Evolutionary conservation across 2,797 vertebrate species (phyloP).

Genomic region (Tauraco hartlaubi): DNA sequence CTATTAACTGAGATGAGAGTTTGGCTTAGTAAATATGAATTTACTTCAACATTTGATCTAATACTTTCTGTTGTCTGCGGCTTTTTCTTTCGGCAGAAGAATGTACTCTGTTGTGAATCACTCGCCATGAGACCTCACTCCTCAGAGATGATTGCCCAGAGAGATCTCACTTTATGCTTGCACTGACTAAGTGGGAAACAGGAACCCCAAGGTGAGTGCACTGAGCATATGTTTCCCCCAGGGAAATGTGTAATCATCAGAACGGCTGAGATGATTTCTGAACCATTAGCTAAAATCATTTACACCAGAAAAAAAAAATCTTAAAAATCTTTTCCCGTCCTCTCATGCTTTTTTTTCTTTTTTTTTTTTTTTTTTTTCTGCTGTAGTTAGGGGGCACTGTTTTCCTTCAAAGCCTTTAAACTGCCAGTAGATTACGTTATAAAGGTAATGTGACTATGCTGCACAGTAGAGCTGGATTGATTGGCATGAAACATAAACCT

Average conservation of each 20-base stretch:
- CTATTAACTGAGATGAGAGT: neutral
- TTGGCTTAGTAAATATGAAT: neutral
- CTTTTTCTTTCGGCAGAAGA: neutral
- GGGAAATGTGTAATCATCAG: neutral
- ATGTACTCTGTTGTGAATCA: neutral
- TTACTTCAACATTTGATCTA: neutral
- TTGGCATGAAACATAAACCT: conserved; percentile 55
- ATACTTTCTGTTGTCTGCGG: neutral
- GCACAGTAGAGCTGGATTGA: conserved; percentile 17
- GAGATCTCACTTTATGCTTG: conserved; percentile 6
- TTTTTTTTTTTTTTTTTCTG: neutral
- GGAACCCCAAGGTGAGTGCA: conserved; percentile 12
- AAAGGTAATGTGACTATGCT: neutral
- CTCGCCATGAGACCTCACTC: neutral
- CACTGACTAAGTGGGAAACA: conserved; percentile 15
- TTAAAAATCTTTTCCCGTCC: neutral
- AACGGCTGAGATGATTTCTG: neutral
- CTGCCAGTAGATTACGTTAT: neutral
- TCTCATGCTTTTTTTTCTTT: neutral
- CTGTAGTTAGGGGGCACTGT: conserved; percentile 36
- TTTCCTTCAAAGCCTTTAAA: conserved; percentile 11
- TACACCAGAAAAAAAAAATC: neutral
- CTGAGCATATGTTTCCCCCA: neutral
- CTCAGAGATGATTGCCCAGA: conserved; percentile 5
- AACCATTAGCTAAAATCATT: neutral